Base-by-base conservation (phyloP, 2,113 vertebrate genomes). In the Pomatorhinus ruficollis region DNA sequence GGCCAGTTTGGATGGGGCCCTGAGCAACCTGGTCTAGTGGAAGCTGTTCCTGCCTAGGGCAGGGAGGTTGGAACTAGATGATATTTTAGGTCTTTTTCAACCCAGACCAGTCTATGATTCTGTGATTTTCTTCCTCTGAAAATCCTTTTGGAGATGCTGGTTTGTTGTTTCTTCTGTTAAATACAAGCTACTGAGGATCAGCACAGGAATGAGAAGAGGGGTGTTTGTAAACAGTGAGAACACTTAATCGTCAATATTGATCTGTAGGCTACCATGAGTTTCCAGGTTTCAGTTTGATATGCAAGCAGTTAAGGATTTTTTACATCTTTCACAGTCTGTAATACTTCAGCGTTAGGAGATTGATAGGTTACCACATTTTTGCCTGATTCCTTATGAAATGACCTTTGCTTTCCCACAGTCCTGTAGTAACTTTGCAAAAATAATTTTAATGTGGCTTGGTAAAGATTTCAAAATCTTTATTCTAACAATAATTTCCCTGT, bases 101-200 rank as follows among this genome's bases (percentile, higher is more conserved):
- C 18, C 3, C 16, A 64, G 69, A 47, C 13, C 10, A 25, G 44
- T 68, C 28, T 24, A 10, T 53, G 35, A 24, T 54, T 83, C 49
- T 76, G 5, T 71, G 42, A 37, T 83, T 44, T 71, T 45, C 11
- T 74, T 63, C 28, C 11, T 76, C 23, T 70, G 44, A 44, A 83
- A 77, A 49, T 21, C 5, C 10, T 72, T 66, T 72, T 78, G 28
- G 30, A 74, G 18, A 24, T 65, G 12, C 11, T 86, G n/a, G 5
- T 53, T 83, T 74, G 16, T 70, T 87, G 9, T 81, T 94, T 77
- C n/a, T 88, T 80, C 40, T 65, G 11, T 76, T 42, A 65, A 88
- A 56, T 49, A 27, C 1, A 4, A 69, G 15, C 42, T 53, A 19
- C 22, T 85, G n/a, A 72, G 20, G 35, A 33, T 83, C 1, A 0